Evolutionary conservation across 2,888 invertebrate species (phyloP), one percentile per base, ranked within the genome.

Genomic region (Geotrupes spiniger): DNA sequence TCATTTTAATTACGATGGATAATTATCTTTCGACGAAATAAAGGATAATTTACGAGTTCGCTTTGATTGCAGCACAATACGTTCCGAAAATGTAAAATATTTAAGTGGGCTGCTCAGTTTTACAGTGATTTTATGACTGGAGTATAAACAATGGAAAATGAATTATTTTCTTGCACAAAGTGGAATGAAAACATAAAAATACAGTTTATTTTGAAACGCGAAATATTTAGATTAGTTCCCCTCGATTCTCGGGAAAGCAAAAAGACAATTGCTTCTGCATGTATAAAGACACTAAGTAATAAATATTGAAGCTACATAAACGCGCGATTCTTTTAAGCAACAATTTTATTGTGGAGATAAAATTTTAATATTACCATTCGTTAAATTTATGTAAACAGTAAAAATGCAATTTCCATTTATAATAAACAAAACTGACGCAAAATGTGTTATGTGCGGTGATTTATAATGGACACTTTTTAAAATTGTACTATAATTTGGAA

Each of bases 401-500:
- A 33, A 33, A 33, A 33, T 33, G 11, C 31, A 33, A 8, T n/a
- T 33, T 14, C 33, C 9, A 33, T 33, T 33, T 33, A 33, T 12
- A 33, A 33, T 33, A 33, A 33, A 10, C 33, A 4, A 33, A 6
- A 14, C 12, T 8, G 2, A 14, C 14, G 14, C 26, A 42, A 28
- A 42, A 42, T 14, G 28, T 27, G 37, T 36, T 46, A 46, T 46
- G 33, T 31, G 26, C 21, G 36, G 27, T 53, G 51, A 51, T 47
- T 42, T 53, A 53, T 54, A 53, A 49, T 47, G 38, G 46, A 50
- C 42, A 57, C 57, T 48, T 52, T 59, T 56, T 59, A 51, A 57
- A 56, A 59, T 56, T 56, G 56, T 54, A 52, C 56, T 54, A 59
- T 53, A 53, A 56, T 59, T 59, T 59, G 59, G 57, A 59, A 57